Percentiles rank a stretch among this genome's conserved stretches.
These are phyloP conservation scores for Aphidius colemani DNA, from an alignment of 2,888 invertebrate genomes.

Conservation along the genomic window DNA sequence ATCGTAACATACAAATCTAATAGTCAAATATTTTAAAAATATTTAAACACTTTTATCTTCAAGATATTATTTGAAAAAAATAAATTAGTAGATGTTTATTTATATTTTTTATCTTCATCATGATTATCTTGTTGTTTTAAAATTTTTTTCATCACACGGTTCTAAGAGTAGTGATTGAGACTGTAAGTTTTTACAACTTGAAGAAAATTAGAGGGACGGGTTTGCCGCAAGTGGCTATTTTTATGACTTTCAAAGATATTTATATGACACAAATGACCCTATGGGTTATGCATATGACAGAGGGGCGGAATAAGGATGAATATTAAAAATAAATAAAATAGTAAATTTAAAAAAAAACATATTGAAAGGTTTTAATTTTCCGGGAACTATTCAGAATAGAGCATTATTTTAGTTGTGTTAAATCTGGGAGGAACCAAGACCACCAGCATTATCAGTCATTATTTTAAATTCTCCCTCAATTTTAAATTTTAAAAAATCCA, in stretches of 20 bases:
- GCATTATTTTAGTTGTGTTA: not conserved
- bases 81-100: no score
- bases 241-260: slow-evolving; percentile 17
- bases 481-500: no score
- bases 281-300: slow-evolving; percentile 10
- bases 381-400: not conserved
- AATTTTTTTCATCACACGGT: no score
- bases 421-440: slow-evolving; percentile 13
- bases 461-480: not conserved
- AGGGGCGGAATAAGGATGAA: not conserved
- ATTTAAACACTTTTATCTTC: no score
- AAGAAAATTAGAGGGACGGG: slow-evolving; percentile 13
- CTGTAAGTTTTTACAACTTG: slow-evolving; percentile 6
- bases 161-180: slow-evolving; percentile 7
- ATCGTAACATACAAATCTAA: no score
- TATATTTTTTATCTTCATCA: no score
- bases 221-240: slow-evolving; percentile 14
- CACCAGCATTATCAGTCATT: not conserved
- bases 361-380: not conserved
- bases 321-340: no score
- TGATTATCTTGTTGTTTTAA: no score
- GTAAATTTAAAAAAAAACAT: no score
- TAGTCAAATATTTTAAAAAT: no score
- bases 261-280: slow-evolving; percentile 21
- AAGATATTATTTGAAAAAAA: no score